phyloP scores from a whole-genome alignment of 37 sponge, comb jelly and placozoan species.

The Spongilla lacustris region DNA sequence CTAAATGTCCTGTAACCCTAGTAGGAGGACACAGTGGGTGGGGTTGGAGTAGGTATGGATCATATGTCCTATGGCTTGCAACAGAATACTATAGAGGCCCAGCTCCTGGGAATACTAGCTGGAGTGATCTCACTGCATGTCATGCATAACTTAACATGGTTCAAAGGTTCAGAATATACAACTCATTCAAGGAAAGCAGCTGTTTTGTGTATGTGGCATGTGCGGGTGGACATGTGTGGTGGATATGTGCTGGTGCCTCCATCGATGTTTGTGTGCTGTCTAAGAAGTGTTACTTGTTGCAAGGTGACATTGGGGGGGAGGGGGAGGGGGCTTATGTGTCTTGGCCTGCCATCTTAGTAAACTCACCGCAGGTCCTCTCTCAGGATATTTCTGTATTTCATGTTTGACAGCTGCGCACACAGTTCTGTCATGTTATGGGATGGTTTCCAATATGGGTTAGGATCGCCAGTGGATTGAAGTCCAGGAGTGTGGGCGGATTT shows the following conservation, averaged over 20 bases:
- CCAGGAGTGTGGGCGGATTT: not conserved
- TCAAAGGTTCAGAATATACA: not conserved
- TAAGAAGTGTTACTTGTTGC: too few species aligned
- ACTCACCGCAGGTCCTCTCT: not conserved
- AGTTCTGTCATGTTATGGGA: not conserved
- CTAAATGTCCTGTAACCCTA: constrained; percentile 34
- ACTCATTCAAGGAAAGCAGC: not conserved
- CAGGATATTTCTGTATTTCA: not conserved
- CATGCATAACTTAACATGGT: not conserved
- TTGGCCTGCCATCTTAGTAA: too few species aligned
- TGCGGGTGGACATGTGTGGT: too few species aligned
- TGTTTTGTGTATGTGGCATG: not conserved
- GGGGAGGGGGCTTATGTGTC: not conserved
- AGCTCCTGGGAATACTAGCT: not conserved
- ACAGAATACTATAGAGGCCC: not conserved
- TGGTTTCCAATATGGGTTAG: not conserved
- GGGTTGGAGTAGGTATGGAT: not conserved
- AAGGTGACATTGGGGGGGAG: too few species aligned
- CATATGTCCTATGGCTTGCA: not conserved
- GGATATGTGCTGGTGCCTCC: too few species aligned
- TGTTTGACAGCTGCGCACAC: not conserved
- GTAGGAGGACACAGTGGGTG: not conserved
- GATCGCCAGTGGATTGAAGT: not conserved
- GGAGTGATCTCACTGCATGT: not conserved
- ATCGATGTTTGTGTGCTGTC: too few species aligned